Evolutionary conservation across 2,797 vertebrate genomes (phyloP).

Genomic region (Pipistrellus pipistrellus): DNA sequence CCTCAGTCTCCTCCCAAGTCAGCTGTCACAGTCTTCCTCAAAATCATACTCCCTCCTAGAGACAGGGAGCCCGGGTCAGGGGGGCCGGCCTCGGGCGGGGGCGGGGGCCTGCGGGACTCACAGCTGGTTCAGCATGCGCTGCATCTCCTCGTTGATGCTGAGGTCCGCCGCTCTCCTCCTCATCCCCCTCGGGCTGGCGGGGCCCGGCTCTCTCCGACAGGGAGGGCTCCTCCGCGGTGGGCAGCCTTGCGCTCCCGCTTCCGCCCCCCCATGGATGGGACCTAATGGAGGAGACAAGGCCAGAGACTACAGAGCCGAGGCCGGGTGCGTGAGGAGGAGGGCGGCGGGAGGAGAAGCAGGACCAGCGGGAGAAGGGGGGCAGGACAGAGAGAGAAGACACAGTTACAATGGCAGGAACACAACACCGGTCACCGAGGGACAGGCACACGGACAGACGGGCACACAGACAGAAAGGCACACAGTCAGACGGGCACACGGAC

Average conservation of each 20-base stretch:
- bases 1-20: slow-evolving; percentile 98
- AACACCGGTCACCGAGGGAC: slow-evolving; percentile 45
- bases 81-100: slow-evolving; percentile 45
- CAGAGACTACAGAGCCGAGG: slow-evolving; percentile 91
- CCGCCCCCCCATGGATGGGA: slow-evolving; percentile 93
- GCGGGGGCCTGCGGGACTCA: slow-evolving; percentile 87
- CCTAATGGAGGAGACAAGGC: slow-evolving; percentile 90
- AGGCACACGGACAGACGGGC: neutral
- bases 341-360: slow-evolving; percentile 58
- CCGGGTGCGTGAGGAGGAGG: slow-evolving; percentile 87
- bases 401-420: slow-evolving; percentile 57
- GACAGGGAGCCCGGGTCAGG: slow-evolving; percentile 72
- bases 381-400: slow-evolving; percentile 73
- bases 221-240: slow-evolving; percentile 93
- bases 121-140: slow-evolving; percentile 98
- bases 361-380: slow-evolving; percentile 64
- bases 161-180: slow-evolving; percentile 94
- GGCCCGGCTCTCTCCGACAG: slow-evolving; percentile 94
- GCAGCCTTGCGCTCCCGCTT: slow-evolving; percentile 94
- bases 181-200: slow-evolving; percentile 91
- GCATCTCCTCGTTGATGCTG: slow-evolving; percentile 99
- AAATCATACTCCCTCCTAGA: slow-evolving; percentile 96
- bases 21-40: slow-evolving; percentile 98
- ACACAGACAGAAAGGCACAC: no score
- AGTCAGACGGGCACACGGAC: no score